phyloP scores from a whole-genome alignment of 2,113 vertebrate species.

The Glareola pratincola region DNA sequence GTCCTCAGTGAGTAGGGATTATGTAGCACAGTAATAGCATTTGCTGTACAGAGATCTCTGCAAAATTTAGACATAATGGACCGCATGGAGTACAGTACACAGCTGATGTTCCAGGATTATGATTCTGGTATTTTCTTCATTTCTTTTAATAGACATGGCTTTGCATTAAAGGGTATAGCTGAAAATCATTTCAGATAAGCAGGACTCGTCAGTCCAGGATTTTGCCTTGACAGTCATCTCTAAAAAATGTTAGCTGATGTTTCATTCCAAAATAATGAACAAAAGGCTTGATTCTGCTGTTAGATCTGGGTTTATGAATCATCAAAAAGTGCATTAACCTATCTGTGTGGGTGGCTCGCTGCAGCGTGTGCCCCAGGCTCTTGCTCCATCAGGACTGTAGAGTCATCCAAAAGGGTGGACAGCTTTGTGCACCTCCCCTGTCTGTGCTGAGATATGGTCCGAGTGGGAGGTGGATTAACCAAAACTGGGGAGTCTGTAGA shows the following conservation, averaged over 20 bases:
- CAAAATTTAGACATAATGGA: not conserved
- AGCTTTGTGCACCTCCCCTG: conserved; percentile 15
- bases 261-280: conserved; percentile 58
- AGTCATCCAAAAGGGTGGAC: conserved; percentile 47
- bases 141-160: conserved; percentile 55
- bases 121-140: conserved; percentile 28
- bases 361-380: conserved; percentile 1
- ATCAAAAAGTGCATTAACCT: conserved; percentile 57
- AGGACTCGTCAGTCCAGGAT: conserved; percentile 19
- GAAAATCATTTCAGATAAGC: conserved; percentile 46
- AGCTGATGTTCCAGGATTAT: not conserved
- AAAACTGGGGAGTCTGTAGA: conserved; percentile 36
- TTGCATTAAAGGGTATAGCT: conserved; percentile 52
- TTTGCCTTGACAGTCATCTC: conserved; percentile 53
- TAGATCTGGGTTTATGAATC: conserved; percentile 49
- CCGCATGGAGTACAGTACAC: not conserved
- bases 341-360: conserved; percentile 48
- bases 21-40: not conserved
- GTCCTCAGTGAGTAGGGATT: conserved; percentile 1
- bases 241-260: conserved; percentile 56
- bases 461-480: conserved; percentile 51
- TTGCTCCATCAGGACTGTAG: conserved; percentile 35
- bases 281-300: conserved; percentile 31
- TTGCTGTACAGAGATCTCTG: not conserved
- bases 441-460: conserved; percentile 13